phyloP scores from a whole-genome alignment of 1,140 invertebrate genomes.

The Drosophila malerkotliana region DNA sequence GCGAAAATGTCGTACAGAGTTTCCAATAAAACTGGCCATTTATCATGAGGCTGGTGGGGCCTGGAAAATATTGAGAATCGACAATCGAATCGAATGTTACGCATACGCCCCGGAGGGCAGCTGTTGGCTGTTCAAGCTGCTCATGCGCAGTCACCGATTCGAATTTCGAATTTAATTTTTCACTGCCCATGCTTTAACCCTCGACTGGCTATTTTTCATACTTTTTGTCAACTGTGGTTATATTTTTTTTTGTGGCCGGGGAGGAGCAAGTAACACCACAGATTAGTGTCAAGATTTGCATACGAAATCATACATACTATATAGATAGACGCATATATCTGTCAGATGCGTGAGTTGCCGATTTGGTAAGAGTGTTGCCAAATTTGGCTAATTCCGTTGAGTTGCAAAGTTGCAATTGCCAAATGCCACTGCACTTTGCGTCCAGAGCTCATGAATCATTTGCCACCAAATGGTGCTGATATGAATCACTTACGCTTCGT shows the following conservation, averaged over 20 bases:
- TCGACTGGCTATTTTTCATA: conserved; percentile 10
- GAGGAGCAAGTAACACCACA: conserved; percentile 65
- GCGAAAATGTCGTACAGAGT: conserved; percentile 80
- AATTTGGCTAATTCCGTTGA: conserved; percentile 55
- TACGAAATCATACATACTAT: conserved; percentile 53
- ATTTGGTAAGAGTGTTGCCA: conserved; percentile 53
- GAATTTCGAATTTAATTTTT: conserved; percentile 47
- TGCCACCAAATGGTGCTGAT: conserved; percentile 11
- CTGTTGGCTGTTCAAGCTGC: conserved; percentile 41
- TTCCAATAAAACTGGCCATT: conserved; percentile 80
- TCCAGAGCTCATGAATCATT: conserved; percentile 59
- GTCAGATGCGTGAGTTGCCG: conserved; percentile 45
- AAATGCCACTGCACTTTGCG: conserved; percentile 16
- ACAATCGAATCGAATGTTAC: conserved; percentile 71
- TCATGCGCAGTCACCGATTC: conserved; percentile 38
- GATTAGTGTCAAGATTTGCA: conserved; percentile 83
- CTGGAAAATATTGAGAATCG: conserved; percentile 39
- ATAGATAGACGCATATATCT: conserved; percentile 51
- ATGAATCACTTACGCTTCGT: conserved; percentile 42
- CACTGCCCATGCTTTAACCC: conserved; percentile 69
- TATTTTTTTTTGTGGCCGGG: conserved; percentile 17
- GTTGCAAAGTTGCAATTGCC: conserved; percentile 7
- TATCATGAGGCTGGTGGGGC: conserved; percentile 54
- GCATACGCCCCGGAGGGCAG: conserved; percentile 76
- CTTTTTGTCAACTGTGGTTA: conserved; percentile 61